phyloP scores from a whole-genome alignment of 2,888 invertebrate species.

The Reticulitermes lucifugus region DNA sequence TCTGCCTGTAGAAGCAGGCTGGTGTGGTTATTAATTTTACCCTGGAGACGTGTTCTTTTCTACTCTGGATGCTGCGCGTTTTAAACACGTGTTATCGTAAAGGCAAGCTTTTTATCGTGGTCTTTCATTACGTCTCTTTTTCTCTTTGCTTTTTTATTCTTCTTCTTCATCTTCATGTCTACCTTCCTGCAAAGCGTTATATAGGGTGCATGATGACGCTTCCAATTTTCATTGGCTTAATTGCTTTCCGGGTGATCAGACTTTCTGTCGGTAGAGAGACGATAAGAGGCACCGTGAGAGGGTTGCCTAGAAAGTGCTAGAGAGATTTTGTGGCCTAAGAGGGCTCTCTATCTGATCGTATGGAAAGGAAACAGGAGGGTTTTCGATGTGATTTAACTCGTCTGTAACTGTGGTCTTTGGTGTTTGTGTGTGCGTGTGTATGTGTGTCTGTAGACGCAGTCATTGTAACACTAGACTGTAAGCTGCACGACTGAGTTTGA shows the following conservation, averaged over 20 bases:
- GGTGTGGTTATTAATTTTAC: conserved; percentile 7
- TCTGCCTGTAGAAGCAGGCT: not conserved
- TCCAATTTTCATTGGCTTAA: conserved; percentile 43
- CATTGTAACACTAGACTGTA: too few species aligned
- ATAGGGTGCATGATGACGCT: conserved; percentile 32
- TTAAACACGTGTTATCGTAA: conserved; percentile 13
- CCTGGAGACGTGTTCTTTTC: conserved; percentile 4
- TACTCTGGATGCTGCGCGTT: not conserved
- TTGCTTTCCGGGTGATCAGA: conserved; percentile 43
- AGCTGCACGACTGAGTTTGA: too few species aligned
- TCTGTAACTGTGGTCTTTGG: not conserved
- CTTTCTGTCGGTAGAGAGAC: not conserved
- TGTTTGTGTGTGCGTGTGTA: too few species aligned
- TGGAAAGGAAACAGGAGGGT: not conserved
- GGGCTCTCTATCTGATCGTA: not conserved
- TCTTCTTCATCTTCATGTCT: not conserved
- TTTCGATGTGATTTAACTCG: not conserved
- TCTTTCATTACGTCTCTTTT: not conserved
- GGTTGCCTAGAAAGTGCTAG: not conserved
- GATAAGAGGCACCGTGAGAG: not conserved
- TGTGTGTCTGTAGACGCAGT: too few species aligned
- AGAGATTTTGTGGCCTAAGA: not conserved
- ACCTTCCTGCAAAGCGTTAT: not conserved
- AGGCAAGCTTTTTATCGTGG: not conserved
- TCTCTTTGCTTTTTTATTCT: not conserved